Percentiles rank a stretch among this genome's conserved stretches.
Evolutionary conservation across 53 echinoderm and acorn worm genomes (phyloP).

Genomic region (Crossaster papposus): DNA sequence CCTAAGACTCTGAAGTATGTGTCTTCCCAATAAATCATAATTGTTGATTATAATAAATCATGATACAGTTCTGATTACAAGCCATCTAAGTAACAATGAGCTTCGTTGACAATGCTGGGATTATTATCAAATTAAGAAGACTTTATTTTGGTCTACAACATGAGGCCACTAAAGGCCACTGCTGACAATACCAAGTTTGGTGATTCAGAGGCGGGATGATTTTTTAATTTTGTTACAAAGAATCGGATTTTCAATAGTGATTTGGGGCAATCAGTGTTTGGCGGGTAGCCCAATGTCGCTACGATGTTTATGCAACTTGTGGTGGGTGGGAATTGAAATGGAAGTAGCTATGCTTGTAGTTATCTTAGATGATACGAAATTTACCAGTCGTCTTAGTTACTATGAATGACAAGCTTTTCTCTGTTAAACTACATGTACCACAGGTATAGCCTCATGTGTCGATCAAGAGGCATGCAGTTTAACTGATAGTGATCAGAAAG

Average conservation of each 20-base stretch:
- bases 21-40: slow-evolving; percentile 2
- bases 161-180: background rate
- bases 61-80: background rate
- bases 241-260: background rate
- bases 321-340: background rate
- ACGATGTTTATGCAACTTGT: background rate
- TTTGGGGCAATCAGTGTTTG: background rate
- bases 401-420: background rate
- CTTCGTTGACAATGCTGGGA: background rate
- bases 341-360: background rate
- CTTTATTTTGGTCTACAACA: background rate
- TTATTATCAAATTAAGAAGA: background rate
- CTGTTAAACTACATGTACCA: background rate
- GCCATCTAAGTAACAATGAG: background rate
- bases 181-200: background rate
- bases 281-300: background rate
- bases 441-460: background rate
- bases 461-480: background rate
- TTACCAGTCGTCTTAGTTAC: background rate
- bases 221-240: background rate
- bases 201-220: background rate
- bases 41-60: background rate
- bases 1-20: background rate
- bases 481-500: background rate
- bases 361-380: background rate